phyloP scores from a whole-genome alignment of 2,888 invertebrate genomes.

The Tachystola acroxantha region DNA sequence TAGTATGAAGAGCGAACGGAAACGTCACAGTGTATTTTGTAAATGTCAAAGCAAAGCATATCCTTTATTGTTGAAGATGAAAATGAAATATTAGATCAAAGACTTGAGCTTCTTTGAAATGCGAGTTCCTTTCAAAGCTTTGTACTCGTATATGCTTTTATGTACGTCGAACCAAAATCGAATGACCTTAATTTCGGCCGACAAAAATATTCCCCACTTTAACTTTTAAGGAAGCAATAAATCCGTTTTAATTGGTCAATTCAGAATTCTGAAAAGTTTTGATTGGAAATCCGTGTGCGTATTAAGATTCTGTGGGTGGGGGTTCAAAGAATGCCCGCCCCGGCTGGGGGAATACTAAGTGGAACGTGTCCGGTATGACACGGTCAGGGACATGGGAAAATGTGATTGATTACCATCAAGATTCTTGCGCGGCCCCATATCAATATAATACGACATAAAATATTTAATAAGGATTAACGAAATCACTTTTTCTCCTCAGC shows the following conservation, averaged over 20 bases:
- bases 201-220: slow-evolving; percentile 58
- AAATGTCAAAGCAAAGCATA: slow-evolving; percentile 28
- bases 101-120: slow-evolving; percentile 33
- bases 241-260: slow-evolving; percentile 70
- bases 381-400: slow-evolving; percentile 26
- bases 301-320: slow-evolving; percentile 33
- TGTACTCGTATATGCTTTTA: slow-evolving; percentile 10
- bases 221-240: slow-evolving; percentile 63
- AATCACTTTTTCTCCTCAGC: too few relatives aligned
- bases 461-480: too few relatives aligned
- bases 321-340: slow-evolving; percentile 19
- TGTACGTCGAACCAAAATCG: slow-evolving; percentile 8
- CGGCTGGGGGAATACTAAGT: slow-evolving; percentile 26
- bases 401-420: slow-evolving; percentile 7
- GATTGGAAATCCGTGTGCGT: slow-evolving; percentile 47
- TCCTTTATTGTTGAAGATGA: slow-evolving; percentile 35
- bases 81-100: slow-evolving; percentile 48
- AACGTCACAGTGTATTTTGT: slow-evolving; percentile 27
- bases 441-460: too few relatives aligned
- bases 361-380: slow-evolving; percentile 23
- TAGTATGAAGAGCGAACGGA: too few relatives aligned
- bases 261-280: slow-evolving; percentile 58
- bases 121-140: slow-evolving; percentile 36
- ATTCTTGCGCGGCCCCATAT: too few relatives aligned
- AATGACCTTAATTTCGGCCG: slow-evolving; percentile 23